These are phyloP conservation scores for Tetragonula clypearis DNA, from an alignment of 1,140 invertebrate genomes.

Conservation along the genomic window DNA sequence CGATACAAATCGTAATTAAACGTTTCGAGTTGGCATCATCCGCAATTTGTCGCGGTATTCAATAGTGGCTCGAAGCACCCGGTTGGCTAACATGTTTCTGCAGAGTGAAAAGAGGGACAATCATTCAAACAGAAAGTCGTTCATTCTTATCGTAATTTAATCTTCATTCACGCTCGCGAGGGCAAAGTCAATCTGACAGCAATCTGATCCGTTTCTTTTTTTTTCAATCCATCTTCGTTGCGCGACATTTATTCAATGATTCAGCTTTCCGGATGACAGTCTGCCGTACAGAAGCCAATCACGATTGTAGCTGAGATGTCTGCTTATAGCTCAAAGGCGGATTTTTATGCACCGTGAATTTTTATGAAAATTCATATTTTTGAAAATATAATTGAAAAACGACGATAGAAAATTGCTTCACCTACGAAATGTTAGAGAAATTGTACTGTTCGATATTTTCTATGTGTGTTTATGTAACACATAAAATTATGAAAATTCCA, in stretches of 20 bases:
- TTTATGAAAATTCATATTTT: too few relatives aligned
- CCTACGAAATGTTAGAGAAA: too few relatives aligned
- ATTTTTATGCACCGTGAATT: too few relatives aligned
- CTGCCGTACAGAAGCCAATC: neutral
- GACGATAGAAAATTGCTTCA: too few relatives aligned
- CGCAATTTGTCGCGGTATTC: neutral
- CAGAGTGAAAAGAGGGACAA: neutral
- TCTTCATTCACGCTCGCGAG: neutral
- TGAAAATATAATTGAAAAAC: too few relatives aligned
- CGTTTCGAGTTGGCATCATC: neutral
- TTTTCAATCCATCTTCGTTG: neutral
- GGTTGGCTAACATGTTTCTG: neutral
- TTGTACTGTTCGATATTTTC: too few relatives aligned
- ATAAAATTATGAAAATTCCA: too few relatives aligned
- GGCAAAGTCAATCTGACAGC: neutral
- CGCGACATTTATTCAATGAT: neutral
- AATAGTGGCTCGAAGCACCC: too few relatives aligned
- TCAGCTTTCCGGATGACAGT: constrained; percentile 2
- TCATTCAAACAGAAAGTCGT: neutral
- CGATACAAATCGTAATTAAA: neutral
- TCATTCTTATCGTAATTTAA: constrained; percentile 2
- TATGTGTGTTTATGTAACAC: too few relatives aligned
- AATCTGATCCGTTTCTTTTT: neutral
- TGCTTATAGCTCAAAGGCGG: too few relatives aligned
- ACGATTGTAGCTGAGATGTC: too few relatives aligned